Evolutionary conservation across 2,113 vertebrate genomes (phyloP).

Genomic region (Sinocyclocheilus anophthalmus): DNA sequence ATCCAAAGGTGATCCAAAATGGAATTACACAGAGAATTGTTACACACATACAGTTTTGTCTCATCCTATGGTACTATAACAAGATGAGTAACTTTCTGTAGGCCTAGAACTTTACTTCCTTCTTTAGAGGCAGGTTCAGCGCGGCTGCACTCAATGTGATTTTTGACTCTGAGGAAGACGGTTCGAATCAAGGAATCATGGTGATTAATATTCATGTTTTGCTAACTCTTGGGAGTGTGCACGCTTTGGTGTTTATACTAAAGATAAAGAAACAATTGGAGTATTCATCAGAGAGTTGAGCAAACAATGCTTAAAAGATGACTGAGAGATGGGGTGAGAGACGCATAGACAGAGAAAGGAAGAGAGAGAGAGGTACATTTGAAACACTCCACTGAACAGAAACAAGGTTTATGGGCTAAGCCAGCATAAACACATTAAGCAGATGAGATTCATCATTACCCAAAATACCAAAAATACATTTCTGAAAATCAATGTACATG

Average conservation of each 20-base stretch:
- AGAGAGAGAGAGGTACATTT: conserved; percentile 74
- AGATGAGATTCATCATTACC: conserved; percentile 78
- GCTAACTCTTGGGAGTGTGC: background rate
- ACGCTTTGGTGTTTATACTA: background rate
- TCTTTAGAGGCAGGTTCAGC: background rate
- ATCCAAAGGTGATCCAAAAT: background rate
- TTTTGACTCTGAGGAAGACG: background rate
- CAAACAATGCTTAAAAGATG: conserved; percentile 28
- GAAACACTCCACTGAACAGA: conserved; percentile 78
- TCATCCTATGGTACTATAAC: background rate
- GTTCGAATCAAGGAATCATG: background rate
- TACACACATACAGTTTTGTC: background rate
- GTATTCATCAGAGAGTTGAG: conserved; percentile 2
- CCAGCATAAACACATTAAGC: conserved; percentile 78
- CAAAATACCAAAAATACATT: conserved; percentile 62
- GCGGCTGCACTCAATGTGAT: background rate
- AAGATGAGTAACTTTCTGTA: background rate
- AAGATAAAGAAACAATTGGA: conserved; percentile 9
- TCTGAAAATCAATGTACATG: conserved; percentile 5
- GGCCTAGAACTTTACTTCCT: background rate
- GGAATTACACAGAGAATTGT: background rate
- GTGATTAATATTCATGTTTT: background rate
- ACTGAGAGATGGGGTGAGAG: conserved; percentile 53
- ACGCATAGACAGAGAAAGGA: conserved; percentile 55
- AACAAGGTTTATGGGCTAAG: conserved; percentile 78